Evolutionary conservation across 2,113 vertebrate species (phyloP).

Genomic region (Lanius collurio): DNA sequence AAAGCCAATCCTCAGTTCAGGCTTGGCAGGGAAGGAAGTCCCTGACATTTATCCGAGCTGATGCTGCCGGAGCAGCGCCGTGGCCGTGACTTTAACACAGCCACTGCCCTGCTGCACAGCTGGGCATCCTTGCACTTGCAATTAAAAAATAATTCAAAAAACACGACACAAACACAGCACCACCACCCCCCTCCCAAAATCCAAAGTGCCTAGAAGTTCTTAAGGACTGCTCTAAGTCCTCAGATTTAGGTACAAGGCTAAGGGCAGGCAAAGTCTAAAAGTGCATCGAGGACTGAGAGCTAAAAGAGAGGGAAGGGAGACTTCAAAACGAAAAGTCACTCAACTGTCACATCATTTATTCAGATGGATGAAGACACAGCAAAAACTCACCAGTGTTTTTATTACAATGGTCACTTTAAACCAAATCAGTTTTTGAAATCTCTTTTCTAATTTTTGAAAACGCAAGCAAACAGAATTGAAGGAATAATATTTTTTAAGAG

Average conservation of each 20-base stretch:
- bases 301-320: neutral
- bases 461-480: neutral
- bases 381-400: neutral
- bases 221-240: neutral
- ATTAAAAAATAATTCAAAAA: neutral
- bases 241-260: neutral
- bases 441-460: neutral
- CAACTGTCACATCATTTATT: neutral
- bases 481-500: neutral
- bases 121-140: neutral
- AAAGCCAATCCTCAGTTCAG: neutral
- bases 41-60: neutral
- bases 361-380: neutral
- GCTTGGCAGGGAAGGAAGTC: neutral
- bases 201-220: neutral
- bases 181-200: neutral
- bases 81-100: rapidly evolving
- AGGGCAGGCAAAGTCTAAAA: neutral
- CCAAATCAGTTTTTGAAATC: neutral
- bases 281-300: neutral
- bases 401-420: neutral
- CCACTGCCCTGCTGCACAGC: neutral
- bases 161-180: neutral
- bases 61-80: neutral
- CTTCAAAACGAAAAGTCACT: neutral